Percentiles rank a stretch among this genome's conserved stretches.
Conservation (phyloP, 2,113 vertebrate species). For the Laticauda laticaudata region DNA sequence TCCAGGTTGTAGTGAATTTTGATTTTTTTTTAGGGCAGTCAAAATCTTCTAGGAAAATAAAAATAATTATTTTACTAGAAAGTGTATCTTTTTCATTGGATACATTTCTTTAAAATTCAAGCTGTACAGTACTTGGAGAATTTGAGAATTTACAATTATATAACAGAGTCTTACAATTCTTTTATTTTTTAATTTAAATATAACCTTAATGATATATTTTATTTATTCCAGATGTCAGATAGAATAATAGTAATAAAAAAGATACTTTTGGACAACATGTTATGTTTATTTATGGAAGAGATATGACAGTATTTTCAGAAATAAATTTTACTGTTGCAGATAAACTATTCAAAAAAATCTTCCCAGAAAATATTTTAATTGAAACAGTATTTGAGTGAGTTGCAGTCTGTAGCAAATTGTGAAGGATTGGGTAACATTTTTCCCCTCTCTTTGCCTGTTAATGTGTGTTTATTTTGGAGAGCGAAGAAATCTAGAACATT, state of each 20-base stretch:
- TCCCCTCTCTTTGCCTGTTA: not conserved
- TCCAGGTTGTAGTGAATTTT: not conserved
- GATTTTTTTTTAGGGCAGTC: conserved; percentile 1
- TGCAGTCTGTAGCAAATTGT: not conserved
- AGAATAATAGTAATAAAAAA: conserved; percentile 70
- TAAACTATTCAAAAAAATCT: conserved; percentile 49
- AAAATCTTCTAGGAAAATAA: conserved; percentile 23
- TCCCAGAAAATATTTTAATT: conserved; percentile 61
- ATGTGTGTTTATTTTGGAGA: not conserved
- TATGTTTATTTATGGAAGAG: conserved; percentile 56
- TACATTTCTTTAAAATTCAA: conserved; percentile 66
- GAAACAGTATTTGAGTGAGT: conserved; percentile 59
- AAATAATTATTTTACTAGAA: conserved; percentile 35
- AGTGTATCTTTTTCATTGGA: conserved; percentile 53
- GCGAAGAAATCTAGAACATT: not conserved
- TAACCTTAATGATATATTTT: conserved; percentile 50
- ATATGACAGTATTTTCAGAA: conserved; percentile 48
- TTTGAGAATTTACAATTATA: conserved; percentile 67
- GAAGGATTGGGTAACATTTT: no score
- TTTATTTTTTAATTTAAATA: conserved; percentile 44
- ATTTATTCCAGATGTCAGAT: conserved; percentile 66
- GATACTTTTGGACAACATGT: conserved; percentile 66
- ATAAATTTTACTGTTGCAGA: conserved; percentile 54
- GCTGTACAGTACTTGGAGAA: conserved; percentile 63
- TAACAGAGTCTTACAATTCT: conserved; percentile 63